Conservation (phyloP, 2,888 invertebrate genomes). For the Philhelius pedissequus region DNA sequence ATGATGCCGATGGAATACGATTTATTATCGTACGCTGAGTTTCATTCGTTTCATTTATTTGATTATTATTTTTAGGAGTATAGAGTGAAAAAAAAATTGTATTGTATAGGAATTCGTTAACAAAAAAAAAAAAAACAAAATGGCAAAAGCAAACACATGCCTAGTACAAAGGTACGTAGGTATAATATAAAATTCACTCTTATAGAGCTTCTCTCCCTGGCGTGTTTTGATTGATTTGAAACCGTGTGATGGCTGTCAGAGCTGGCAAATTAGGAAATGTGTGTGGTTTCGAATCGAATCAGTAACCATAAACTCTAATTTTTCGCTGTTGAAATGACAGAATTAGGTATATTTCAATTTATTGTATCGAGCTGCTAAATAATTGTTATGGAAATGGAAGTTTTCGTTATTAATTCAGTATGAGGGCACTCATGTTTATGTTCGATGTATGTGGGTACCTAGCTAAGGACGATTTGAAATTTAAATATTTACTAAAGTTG, state of each 20-base stretch:
- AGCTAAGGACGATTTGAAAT: too few relatives aligned
- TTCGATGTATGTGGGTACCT: too few relatives aligned
- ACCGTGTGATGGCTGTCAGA: conserved; percentile 13
- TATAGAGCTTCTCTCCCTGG: neutral
- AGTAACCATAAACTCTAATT: neutral
- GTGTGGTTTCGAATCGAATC: neutral
- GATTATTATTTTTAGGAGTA: neutral
- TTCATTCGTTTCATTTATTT: conserved; percentile 4
- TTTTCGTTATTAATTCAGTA: too few relatives aligned
- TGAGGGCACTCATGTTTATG: too few relatives aligned
- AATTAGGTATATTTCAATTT: too few relatives aligned
- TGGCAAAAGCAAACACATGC: neutral
- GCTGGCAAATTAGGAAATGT: conserved; percentile 6
- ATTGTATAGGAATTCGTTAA: neutral
- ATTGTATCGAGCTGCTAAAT: too few relatives aligned
- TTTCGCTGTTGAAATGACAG: neutral
- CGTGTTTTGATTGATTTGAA: conserved; percentile 28
- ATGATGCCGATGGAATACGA: conserved; percentile 29
- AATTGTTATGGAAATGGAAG: too few relatives aligned
- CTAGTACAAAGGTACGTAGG: neutral
- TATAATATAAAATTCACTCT: too few relatives aligned
- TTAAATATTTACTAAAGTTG: too few relatives aligned
- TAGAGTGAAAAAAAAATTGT: neutral
- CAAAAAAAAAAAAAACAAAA: neutral
- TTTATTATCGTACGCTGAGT: conserved; percentile 15